Base-by-base conservation (phyloP, 2,797 vertebrate species). In the Micromesistius poutassou region DNA sequence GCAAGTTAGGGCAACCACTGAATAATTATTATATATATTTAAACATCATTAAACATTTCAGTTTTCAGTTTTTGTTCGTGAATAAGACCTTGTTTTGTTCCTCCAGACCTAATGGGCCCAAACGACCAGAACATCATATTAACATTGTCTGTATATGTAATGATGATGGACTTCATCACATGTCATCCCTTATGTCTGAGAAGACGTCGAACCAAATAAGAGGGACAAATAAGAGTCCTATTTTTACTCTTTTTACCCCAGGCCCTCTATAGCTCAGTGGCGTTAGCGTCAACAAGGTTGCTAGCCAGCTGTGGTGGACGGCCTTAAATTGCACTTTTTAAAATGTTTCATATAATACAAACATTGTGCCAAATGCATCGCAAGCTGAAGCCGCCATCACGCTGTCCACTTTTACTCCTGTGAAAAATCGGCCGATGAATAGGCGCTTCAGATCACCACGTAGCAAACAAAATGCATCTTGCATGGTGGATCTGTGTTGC, bases 351-450 rank as follows among this genome's bases (percentile, higher is more conserved):
- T 79, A 90, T 87, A 90, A 89, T 87, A 87, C 83, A 83, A 89
- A 92, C 90, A 91, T 89, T 91, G 89, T 92, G 78, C 84, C 81
- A 82, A 85, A 84, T 80, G 78, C 83, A 85, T 88, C 82, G 88
- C 79, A 89, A 86, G 86, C 86, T 84, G 70, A 42, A 86, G 79
- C 87, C 84, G 85, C 89, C 89, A 87, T 92, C 87, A 89, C 80
- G 80, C 81, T 83, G 33, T 82, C 86, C 70, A 83, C 82, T 89
- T 91, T 89, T 90, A 83, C 80, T 87, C 87, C 85, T 93, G 91
- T 92, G 91, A 90, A 93, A 71, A 92, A 93, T 92, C 75, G 84
- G 82, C 72, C 77, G 66, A 93, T 94, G 93, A 94, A 94, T 92
- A 85, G 92, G 9, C 80, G 76, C 89, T 87, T 91, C 79, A 92